Evolutionary conservation across 2,113 vertebrate genomes (phyloP).

Genomic region (Anhinga rufa): DNA sequence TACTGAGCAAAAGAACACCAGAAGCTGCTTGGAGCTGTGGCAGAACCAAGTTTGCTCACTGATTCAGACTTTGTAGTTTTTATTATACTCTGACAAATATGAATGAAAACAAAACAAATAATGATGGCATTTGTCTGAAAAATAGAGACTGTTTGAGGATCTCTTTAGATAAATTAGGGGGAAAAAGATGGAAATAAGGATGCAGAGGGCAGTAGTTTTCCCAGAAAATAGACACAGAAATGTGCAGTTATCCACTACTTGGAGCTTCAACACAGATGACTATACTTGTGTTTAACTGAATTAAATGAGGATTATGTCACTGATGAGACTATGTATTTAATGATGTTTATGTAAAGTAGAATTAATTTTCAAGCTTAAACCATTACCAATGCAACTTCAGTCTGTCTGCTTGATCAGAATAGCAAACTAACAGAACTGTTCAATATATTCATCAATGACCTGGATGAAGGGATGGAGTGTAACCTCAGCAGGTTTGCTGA

Average conservation of each 20-base stretch:
- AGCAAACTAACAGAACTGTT: background rate
- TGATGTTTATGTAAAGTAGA: background rate
- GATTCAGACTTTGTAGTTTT: background rate
- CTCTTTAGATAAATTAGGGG: background rate
- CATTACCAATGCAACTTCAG: background rate
- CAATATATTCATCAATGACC: too few species aligned
- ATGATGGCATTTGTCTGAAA: background rate
- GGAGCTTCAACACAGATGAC: background rate
- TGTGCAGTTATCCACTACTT: background rate
- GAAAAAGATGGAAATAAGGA: background rate
- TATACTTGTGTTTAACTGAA: background rate
- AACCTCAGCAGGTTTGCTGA: too few species aligned
- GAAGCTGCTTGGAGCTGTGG: background rate
- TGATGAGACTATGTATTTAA: background rate
- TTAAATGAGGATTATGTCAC: background rate
- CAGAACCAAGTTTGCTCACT: background rate
- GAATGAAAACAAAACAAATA: background rate
- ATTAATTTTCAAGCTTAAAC: background rate
- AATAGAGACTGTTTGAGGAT: background rate
- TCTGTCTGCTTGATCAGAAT: background rate
- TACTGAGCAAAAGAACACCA: background rate
- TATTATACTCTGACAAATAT: background rate
- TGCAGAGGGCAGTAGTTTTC: background rate
- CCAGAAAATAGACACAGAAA: background rate
- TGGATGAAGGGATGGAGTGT: too few species aligned